Evolutionary conservation across 2,113 vertebrate species (phyloP), one percentile per base, ranked within the genome.

Genomic region (Glaucidium brasilianum): DNA sequence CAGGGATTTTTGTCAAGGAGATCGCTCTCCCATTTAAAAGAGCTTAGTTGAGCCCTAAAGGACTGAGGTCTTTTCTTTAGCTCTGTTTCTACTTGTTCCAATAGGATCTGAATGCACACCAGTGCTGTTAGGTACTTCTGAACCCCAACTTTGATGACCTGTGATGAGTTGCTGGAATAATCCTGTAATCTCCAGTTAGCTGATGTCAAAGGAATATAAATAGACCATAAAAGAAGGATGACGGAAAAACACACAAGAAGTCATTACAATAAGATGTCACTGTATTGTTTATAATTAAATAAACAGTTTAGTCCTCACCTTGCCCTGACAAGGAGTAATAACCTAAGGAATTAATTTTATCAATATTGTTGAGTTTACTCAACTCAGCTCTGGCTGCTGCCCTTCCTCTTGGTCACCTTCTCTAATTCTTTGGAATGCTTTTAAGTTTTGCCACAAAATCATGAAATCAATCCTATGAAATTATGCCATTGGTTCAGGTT

Each of bases 351-450:
- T 87, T 95, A 91, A 79, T 94, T 95, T 92, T 78, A 37, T 83
- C 92, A 69, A 67, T 86, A 71, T 81, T 95, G 15, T 58, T 67
- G 85, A 68, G 20, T 92, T 96, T 96, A 78, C 52, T 96, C 85
- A 89, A 52, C 52, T 86, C 43, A 72, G 23, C 75, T 93, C 81
- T 91, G 69, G 35, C 87, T 91, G 85, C 52, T 88, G 92, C 74
- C 68, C 35, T 94, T 84, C 63, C 25, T 85, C 62, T 68, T 76
- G 49, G 47, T 93, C 30, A 93, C 18, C 8, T n/a, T 67, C 76
- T 92, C n/a, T 71, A 66, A 73, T 85, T 73, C 63, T 96, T 95
- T 91, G 80, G 92, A 97, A 97, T 95, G 79, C 76, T 93, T 96
- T 71, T 71, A 85, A 71, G 63, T 95, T 94, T 96, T 94, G 45